Evolutionary conservation across 1,140 invertebrate genomes (phyloP).

Genomic region (Penaeus japonicus): DNA sequence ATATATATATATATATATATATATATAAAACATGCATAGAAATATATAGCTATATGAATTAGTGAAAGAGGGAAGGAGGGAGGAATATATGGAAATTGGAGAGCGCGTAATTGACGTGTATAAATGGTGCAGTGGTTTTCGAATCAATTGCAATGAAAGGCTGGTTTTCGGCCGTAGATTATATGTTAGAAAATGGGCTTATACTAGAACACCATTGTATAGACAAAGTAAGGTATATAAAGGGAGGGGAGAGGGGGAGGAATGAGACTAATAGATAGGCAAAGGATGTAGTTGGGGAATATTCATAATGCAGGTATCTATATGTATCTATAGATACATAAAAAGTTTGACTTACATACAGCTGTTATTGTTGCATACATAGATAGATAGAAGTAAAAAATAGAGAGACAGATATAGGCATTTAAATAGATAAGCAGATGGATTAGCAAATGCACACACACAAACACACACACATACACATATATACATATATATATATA

Average conservation of each 20-base stretch:
- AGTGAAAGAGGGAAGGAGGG: not conserved
- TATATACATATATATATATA: not conserved
- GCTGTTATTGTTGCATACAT: not conserved
- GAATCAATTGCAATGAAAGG: too few relatives aligned
- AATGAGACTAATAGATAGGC: too few relatives aligned
- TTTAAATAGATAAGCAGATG: too few relatives aligned
- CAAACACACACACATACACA: not conserved
- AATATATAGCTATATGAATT: not conserved
- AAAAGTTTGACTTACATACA: not conserved
- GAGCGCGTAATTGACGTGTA: not conserved
- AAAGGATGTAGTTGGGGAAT: too few relatives aligned
- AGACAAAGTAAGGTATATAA: too few relatives aligned
- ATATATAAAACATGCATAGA: not conserved
- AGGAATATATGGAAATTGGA: not conserved
- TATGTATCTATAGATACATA: not conserved
- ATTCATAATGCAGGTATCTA: not conserved
- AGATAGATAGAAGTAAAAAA: not conserved
- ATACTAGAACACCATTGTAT: too few relatives aligned
- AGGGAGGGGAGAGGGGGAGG: too few relatives aligned
- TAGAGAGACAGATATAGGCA: too few relatives aligned
- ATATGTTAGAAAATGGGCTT: too few relatives aligned
- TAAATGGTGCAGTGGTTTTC: too few relatives aligned
- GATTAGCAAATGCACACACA: not conserved
- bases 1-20: not conserved
- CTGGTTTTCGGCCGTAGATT: too few relatives aligned